phyloP scores from a whole-genome alignment of 2,113 vertebrate genomes.

The Chaenogobius annularis region DNA sequence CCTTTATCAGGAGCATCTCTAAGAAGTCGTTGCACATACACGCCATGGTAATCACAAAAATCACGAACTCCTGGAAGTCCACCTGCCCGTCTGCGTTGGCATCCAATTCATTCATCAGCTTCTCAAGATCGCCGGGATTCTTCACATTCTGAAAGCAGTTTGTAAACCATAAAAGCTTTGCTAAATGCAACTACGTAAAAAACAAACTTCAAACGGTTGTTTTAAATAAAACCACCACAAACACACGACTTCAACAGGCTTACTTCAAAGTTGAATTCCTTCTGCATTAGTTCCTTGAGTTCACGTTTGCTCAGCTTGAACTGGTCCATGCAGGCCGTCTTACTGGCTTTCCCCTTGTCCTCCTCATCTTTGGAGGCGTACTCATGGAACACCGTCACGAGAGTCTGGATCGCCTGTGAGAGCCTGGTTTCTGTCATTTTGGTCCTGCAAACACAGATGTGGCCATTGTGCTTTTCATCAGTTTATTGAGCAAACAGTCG shows the following conservation, averaged over 20 bases:
- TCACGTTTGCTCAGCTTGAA: background rate
- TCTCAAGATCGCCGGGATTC: conserved; percentile 81
- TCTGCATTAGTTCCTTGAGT: background rate
- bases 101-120: conserved; percentile 89
- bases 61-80: conserved; percentile 92
- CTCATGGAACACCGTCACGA: background rate
- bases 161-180: background rate
- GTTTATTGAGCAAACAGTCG: too few species aligned
- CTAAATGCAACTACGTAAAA: too few species aligned
- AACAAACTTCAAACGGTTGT: too few species aligned
- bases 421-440: background rate
- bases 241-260: background rate
- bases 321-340: background rate
- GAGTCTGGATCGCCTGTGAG: background rate
- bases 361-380: background rate
- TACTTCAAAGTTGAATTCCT: background rate
- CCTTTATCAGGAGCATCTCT: background rate
- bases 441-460: background rate
- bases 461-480: background rate
- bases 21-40: conserved; percentile 84
- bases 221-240: too few species aligned
- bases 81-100: conserved; percentile 87
- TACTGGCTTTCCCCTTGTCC: background rate
- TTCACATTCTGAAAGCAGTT: conserved; percentile 75
- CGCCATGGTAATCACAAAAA: conserved; percentile 87